Conservation (phyloP, 2,888 invertebrate genomes). For the Drosophila merina region DNA sequence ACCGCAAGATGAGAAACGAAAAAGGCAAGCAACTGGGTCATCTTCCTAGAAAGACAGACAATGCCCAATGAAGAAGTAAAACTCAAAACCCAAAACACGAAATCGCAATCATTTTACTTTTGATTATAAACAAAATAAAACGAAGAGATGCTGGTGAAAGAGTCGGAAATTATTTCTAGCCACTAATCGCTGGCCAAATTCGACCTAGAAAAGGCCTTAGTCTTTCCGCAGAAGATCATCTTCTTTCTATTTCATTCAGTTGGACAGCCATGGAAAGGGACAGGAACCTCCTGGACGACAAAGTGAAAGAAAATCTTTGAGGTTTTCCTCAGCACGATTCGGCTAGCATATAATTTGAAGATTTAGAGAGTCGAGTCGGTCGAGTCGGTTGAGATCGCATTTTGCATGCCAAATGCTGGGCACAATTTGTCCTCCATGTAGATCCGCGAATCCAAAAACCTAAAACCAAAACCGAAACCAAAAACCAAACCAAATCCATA, state of each 20-base stretch:
- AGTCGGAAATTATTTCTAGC: slow-evolving; percentile 58
- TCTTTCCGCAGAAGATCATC: slow-evolving; percentile 33
- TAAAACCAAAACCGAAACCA: slow-evolving; percentile 20
- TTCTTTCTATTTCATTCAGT: slow-evolving; percentile 72
- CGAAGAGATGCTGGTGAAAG: slow-evolving; percentile 40
- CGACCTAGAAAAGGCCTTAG: slow-evolving; percentile 67
- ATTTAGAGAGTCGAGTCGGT: slow-evolving; percentile 56
- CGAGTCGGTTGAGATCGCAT: slow-evolving; percentile 48
- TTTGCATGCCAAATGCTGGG: slow-evolving; percentile 77
- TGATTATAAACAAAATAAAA: slow-evolving; percentile 68
- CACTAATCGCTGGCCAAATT: slow-evolving; percentile 55
- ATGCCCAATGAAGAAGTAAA: slow-evolving; percentile 21
- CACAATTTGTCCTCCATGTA: slow-evolving; percentile 68
- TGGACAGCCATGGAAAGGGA: slow-evolving; percentile 45
- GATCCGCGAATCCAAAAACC: slow-evolving; percentile 20
- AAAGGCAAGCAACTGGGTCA: slow-evolving; percentile 67
- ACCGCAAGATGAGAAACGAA: slow-evolving; percentile 54
- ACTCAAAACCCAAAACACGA: slow-evolving; percentile 66
- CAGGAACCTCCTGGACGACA: slow-evolving; percentile 31
- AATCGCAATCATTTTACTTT: slow-evolving; percentile 78
- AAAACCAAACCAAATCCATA: slow-evolving; percentile 48
- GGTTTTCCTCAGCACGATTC: slow-evolving; percentile 55
- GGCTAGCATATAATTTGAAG: slow-evolving; percentile 66
- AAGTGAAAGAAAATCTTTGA: slow-evolving; percentile 36
- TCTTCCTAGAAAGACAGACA: slow-evolving; percentile 47